Percentiles rank a stretch among this genome's conserved stretches.
Evolutionary conservation across 2,113 vertebrate species (phyloP).

Genomic region (Etheostoma spectabile): DNA sequence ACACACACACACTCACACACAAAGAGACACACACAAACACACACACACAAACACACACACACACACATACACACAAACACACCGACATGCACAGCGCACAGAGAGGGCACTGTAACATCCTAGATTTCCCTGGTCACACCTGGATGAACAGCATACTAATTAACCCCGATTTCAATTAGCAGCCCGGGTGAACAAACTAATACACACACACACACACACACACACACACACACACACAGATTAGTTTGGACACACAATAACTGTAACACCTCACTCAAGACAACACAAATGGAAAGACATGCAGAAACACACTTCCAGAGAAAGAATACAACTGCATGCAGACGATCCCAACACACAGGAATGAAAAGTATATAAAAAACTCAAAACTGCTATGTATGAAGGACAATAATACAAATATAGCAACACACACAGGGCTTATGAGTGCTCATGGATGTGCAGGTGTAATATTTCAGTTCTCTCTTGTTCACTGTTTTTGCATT

Average conservation of each 20-base stretch:
- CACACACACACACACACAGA: conserved; percentile 4
- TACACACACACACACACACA: not conserved
- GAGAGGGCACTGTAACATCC: conserved; percentile 15
- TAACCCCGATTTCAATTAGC: conserved; percentile 72
- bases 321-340: conserved; percentile 18
- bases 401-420: conserved; percentile 36
- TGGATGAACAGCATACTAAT: conserved; percentile 62
- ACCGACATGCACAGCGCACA: not conserved
- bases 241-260: conserved; percentile 40
- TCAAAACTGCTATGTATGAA: conserved; percentile 30
- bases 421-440: not conserved
- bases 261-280: conserved; percentile 11
- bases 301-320: conserved; percentile 9
- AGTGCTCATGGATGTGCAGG: not conserved
- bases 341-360: conserved; percentile 30
- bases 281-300: conserved; percentile 25
- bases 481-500: conserved; percentile 43
- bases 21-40: not conserved
- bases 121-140: conserved; percentile 57
- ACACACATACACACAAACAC: not conserved
- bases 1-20: not conserved
- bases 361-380: not conserved
- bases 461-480: conserved; percentile 22
- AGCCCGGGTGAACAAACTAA: conserved; percentile 9
- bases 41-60: not conserved